These are phyloP conservation scores for Thrips palmi DNA, from an alignment of 1,140 invertebrate genomes.

Conservation along the genomic window DNA sequence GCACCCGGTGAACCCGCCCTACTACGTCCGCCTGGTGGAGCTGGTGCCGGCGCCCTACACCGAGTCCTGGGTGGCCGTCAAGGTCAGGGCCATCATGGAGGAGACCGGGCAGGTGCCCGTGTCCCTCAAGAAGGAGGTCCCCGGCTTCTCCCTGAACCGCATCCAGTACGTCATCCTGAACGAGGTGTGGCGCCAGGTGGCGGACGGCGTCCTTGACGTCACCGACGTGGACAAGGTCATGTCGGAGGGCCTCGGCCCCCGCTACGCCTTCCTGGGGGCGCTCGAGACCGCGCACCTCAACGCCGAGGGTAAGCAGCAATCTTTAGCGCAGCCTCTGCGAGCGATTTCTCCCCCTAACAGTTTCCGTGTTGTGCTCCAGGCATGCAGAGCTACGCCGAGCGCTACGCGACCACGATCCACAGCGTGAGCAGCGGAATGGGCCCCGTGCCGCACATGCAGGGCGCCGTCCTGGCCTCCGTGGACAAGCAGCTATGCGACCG, in stretches of 20 bases:
- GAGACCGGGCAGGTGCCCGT: conserved; percentile 85
- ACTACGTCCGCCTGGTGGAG: conserved; percentile 87
- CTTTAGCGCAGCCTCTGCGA: no score
- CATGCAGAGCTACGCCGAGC: conserved; percentile 46
- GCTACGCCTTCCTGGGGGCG: conserved; percentile 88
- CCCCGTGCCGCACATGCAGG: conserved; percentile 51
- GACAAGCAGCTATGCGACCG: conserved; percentile 47
- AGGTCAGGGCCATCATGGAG: conserved; percentile 55
- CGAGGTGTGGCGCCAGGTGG: conserved; percentile 77
- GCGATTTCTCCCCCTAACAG: no score
- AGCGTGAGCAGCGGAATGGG: conserved; percentile 57
- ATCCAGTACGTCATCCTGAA: conserved; percentile 91
- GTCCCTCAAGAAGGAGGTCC: conserved; percentile 62
- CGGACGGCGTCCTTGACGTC: conserved; percentile 64
- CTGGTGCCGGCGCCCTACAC: conserved; percentile 87
- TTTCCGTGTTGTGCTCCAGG: conserved; percentile 24
- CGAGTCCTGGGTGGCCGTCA: conserved; percentile 39
- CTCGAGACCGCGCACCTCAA: conserved; percentile 90
- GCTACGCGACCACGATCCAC: conserved; percentile 64
- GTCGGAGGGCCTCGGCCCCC: conserved; percentile 81
- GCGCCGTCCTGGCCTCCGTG: no score
- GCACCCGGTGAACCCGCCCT: conserved; percentile 91
- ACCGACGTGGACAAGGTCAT: conserved; percentile 86
- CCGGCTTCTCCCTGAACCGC: conserved; percentile 84
- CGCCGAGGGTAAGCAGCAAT: conserved; percentile 68